phyloP scores from a whole-genome alignment of 2,797 vertebrate species.

The Danionella dracula region DNA sequence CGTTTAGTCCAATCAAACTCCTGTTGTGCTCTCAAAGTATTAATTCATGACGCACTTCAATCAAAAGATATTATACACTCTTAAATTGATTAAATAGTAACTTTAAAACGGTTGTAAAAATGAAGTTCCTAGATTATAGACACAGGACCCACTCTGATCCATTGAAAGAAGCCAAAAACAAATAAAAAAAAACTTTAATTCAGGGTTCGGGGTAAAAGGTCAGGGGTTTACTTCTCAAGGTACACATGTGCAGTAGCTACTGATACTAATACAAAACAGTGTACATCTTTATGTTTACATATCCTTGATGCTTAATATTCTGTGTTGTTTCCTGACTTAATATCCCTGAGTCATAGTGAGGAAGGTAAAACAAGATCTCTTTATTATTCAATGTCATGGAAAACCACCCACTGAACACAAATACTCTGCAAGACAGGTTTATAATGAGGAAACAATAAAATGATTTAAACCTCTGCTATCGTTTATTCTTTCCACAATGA shows the following conservation, averaged over 20 bases:
- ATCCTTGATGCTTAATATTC: background rate
- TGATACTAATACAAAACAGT: background rate
- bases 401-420: background rate
- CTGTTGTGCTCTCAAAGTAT: conserved; percentile 7
- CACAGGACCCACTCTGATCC: background rate
- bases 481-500: too few relatives aligned
- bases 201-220: too few relatives aligned
- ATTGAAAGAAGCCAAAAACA: background rate
- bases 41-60: conserved; percentile 43
- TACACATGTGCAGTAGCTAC: too few relatives aligned
- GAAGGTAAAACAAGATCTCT: too few relatives aligned
- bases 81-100: conserved; percentile 27
- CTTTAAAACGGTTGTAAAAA: conserved; percentile 15
- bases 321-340: background rate
- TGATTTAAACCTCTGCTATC: too few relatives aligned
- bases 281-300: background rate
- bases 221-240: background rate
- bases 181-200: too few relatives aligned
- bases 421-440: too few relatives aligned
- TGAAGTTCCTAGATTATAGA: conserved; percentile 1
- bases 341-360: background rate
- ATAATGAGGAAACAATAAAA: too few relatives aligned
- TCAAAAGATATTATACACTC: conserved; percentile 43
- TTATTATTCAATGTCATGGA: too few relatives aligned
- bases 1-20: conserved; percentile 25